A percentile compares a stretch with the other conserved stretches of the same genome.
phyloP scores from a whole-genome alignment of 2,888 invertebrate genomes.

The Ichneumoninae sp. region DNA sequence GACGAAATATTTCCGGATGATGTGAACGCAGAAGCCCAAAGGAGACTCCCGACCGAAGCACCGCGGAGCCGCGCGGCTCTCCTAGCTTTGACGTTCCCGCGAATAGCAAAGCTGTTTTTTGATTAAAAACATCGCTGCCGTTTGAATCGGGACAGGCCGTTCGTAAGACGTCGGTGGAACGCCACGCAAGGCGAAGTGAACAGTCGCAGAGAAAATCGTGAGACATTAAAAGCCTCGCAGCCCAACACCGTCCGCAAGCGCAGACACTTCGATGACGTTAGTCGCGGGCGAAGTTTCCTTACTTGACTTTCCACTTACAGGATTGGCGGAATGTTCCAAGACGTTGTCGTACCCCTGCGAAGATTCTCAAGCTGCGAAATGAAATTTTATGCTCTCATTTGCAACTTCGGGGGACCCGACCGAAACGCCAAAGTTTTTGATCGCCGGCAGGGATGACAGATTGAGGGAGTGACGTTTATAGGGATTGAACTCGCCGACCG shows the following conservation, averaged over 20 bases:
- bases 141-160: neutral
- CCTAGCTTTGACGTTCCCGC: neutral
- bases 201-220: neutral
- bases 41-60: neutral
- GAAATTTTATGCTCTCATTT: neutral
- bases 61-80: neutral
- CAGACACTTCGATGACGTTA: neutral
- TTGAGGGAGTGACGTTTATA: slow-evolving; percentile 44
- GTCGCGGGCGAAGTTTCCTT: neutral
- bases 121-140: neutral
- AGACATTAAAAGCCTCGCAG: neutral
- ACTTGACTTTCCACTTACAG: neutral
- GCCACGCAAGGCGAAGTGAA: neutral
- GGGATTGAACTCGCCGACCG: slow-evolving; percentile 29
- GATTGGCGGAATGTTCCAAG: neutral
- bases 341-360: neutral
- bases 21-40: neutral
- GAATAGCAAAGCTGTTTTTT: neutral
- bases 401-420: neutral
- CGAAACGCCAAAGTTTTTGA: slow-evolving; percentile 12
- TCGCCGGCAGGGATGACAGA: slow-evolving; percentile 31
- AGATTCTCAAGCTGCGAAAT: neutral
- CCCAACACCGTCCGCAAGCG: neutral
- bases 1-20: slow-evolving; percentile 7
- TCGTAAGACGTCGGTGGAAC: neutral